A percentile compares a stretch with the other conserved stretches of the same genome.
Conservation (phyloP, 2,888 invertebrate genomes). For the Epinotia bilunana region DNA sequence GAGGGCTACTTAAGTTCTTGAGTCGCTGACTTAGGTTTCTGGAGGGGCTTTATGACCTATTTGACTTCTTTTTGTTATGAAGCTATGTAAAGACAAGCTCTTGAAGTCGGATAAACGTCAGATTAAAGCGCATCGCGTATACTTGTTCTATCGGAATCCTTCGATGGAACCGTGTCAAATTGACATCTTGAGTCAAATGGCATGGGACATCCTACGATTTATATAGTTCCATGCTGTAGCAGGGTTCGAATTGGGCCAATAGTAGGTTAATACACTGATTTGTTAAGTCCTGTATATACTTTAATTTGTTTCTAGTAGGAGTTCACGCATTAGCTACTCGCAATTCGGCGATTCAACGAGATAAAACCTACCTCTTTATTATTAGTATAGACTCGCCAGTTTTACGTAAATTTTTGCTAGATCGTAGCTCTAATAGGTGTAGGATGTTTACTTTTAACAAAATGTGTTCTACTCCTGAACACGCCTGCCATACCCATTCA, state of each 20-base stretch:
- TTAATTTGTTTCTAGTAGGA: too few species aligned
- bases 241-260: background rate
- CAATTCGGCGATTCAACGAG: too few species aligned
- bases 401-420: background rate
- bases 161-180: too few species aligned
- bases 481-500: slow-evolving; percentile 24
- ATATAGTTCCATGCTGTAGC: background rate
- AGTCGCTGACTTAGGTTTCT: slow-evolving; percentile 18
- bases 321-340: too few species aligned
- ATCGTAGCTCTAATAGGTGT: background rate
- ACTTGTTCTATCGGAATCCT: too few species aligned
- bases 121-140: too few species aligned
- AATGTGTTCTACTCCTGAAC: background rate
- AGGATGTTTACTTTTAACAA: slow-evolving; percentile 11
- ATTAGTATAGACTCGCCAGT: background rate
- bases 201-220: background rate
- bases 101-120: too few species aligned
- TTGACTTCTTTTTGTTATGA: background rate
- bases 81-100: too few species aligned
- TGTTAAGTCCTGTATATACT: too few species aligned
- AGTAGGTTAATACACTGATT: too few species aligned
- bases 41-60: background rate
- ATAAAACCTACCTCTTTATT: too few species aligned
- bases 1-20: slow-evolving; percentile 7
- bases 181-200: too few species aligned